Evolutionary conservation across 2,888 invertebrate genomes (phyloP), one percentile per base, ranked within the genome.

Genomic region (Philonicus albiceps): DNA sequence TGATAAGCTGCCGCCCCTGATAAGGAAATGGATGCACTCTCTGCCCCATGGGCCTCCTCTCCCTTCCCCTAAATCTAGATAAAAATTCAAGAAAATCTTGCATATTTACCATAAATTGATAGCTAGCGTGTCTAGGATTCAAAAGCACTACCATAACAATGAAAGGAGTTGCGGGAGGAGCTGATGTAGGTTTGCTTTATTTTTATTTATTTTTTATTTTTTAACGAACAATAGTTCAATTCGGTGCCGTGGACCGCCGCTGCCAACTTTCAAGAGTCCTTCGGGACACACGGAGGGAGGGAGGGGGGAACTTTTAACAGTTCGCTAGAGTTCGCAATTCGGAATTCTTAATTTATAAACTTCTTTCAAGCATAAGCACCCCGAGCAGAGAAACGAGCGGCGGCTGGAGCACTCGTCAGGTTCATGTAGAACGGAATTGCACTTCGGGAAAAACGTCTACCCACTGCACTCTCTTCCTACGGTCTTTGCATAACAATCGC

Each of bases 91-190:
- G 27, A 13, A 72, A 84, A 53, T 43, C 53, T 75, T 76, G 40
- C 84, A 88, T 88, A 88, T 86, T 88, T 88, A 88, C 88, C 88
- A 88, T 88, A 87, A 88, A 87, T 74, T 87, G 87, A 87, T 87
- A 88, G 86, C 73, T 88, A 85, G 88, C 86, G 86, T 87, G 88
- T 86, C 87, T 87, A 83, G 87, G 86, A 73, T 88, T 86, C 83
- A 88, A 87, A 55, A 88, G 86, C 86, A 88, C 88, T 88, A 88
- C 88, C 88, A 88, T 88, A 87, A 88, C 87, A 86, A 73, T 75
- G 53, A 75, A 84, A 84, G 72, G 55, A 43, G 19, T 73, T 81
- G 53, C 81, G 34, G 16, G 30, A 55, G 31, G 31, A 81, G 55
- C 55, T 81, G 22, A n/a, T 81, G 22, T 37, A 74, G 74, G 55